Percentiles rank a stretch among this genome's conserved stretches.
Conservation (phyloP, 2,113 vertebrate genomes). For the Xenopus tropicalis region UCB_Xtro_10.0 CM004447.2:124914001-124914500, state of each 20-base stretch:
- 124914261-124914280: constrained; percentile 31
- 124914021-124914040: no score
- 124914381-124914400: constrained; percentile 35
- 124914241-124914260: constrained; percentile 31
- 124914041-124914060: no score
- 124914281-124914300: constrained; percentile 41
- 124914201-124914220: constrained; percentile 3
- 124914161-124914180: no score
- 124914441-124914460: neutral
- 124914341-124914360: constrained; percentile 39
- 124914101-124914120: no score
- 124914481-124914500: neutral
- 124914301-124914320: constrained; percentile 37
- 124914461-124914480: neutral
- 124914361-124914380: constrained; percentile 29
- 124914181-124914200: constrained; percentile 1
- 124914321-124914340: constrained; percentile 24
- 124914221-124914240: constrained; percentile 27
- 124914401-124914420: constrained; percentile 30
- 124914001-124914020: no score
- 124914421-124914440: neutral
- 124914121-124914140: no score
- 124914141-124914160: no score
- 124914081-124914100: no score
- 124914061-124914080: no score